Base-by-base conservation (phyloP, 1,140 invertebrate genomes). In the Zaprionus ghesquierei region DNA sequence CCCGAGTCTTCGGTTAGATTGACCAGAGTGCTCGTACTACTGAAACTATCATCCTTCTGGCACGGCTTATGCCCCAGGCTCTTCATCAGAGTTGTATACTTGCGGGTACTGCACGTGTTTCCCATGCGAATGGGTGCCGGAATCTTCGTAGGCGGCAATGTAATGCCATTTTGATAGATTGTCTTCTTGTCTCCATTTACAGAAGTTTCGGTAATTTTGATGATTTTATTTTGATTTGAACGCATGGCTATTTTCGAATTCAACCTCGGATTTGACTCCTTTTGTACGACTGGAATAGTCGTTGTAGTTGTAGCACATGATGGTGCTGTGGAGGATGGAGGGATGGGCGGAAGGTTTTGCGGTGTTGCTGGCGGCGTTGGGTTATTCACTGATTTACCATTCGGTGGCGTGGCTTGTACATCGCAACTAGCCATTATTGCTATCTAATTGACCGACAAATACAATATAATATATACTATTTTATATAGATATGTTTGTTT, bases 381-480 rank as follows among this genome's bases (percentile, higher is more conserved):
- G 41, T 20, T 20, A 13, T 73, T 60, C 25, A 70, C 20, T 31
- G 62, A 29, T 51, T 74, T 76, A 22, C 71, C 70, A 50, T 78
- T 63, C 6, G 78, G 69, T 20, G 35, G 41, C 33, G 70, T 81
- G 29, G 35, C 54, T 41, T 62, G 78, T 35, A 81, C 50, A 69
- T 86, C 69, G 35, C 75, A 75, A 54, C 64, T 78, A 68, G 81
- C 75, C 81, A 86, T 86, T 31, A 15, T 72, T 59, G 49, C 60
- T 75, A 77, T 46, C 59, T 71, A 18, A 23, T 29, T 10, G 33
- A 35, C 53, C 18, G 12, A 18, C 10, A 22, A 29, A 60, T 49
- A 18, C 4, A 60, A 31, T 60, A 12, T 8, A 2, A 20, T 27
- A 5, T 27, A 27, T 27, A 5, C 3, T 18, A 44, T 18, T 44